A percentile compares a stretch with the other conserved stretches of the same genome.
These are phyloP conservation scores for Eupsilia transversa DNA, from an alignment of 2,888 invertebrate species.

Conservation along the genomic window DNA sequence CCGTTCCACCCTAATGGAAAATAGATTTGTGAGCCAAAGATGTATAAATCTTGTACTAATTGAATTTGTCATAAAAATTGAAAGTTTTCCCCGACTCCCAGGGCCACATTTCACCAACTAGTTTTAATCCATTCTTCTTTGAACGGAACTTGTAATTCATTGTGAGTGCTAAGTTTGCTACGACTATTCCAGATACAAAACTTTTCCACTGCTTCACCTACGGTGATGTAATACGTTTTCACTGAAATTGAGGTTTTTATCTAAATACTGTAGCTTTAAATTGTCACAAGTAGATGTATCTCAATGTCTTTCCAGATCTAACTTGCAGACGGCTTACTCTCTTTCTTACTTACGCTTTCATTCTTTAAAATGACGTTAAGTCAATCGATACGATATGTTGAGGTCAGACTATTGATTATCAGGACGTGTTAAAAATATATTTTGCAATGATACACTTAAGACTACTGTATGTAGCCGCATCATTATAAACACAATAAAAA, in stretches of 20 bases:
- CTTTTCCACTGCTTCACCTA: constrained; percentile 81
- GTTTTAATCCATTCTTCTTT: constrained; percentile 89
- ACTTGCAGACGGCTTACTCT: constrained; percentile 1
- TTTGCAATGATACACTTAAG: constrained; percentile 5
- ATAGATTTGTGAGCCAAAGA: constrained; percentile 79
- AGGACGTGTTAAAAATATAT: constrained; percentile 17
- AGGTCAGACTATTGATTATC: constrained; percentile 22
- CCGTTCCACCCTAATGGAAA: constrained; percentile 69
- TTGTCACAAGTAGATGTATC: background rate
- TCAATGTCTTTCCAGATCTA: constrained; percentile 3
- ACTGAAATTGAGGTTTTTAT: constrained; percentile 60
- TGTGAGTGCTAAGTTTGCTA: constrained; percentile 88
- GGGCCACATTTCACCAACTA: constrained; percentile 85
- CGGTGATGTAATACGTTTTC: constrained; percentile 82
- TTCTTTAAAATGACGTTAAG: constrained; percentile 13
- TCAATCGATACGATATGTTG: constrained; percentile 7
- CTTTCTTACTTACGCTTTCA: too few species aligned
- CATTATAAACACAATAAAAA: too few species aligned
- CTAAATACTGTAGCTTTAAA: background rate
- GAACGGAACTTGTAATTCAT: constrained; percentile 89
- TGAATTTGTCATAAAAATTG: constrained; percentile 90
- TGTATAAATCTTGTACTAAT: constrained; percentile 86
- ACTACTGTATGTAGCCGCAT: background rate
- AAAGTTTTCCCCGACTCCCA: constrained; percentile 84
- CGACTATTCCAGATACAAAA: constrained; percentile 82